phyloP scores from a whole-genome alignment of 1,140 invertebrate species.

The Drosophila neocordata region DNA sequence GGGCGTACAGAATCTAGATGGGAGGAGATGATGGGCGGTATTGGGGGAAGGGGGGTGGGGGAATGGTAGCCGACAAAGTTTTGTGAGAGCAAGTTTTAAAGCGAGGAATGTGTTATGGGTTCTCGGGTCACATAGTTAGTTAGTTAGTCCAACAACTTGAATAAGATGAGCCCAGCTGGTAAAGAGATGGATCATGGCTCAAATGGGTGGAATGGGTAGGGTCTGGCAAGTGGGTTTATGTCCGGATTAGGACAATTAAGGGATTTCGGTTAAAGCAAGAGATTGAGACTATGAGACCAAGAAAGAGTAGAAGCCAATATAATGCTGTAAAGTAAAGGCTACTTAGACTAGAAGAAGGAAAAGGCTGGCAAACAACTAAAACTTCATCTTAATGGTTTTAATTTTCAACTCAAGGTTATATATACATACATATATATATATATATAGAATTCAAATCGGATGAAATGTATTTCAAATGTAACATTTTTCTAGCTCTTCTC shows the following conservation, averaged over 20 bases:
- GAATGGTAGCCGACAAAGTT: conserved; percentile 47
- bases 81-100: conserved; percentile 66
- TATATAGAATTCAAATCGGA: too few relatives aligned
- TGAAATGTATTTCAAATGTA: too few relatives aligned
- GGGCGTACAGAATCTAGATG: too few relatives aligned
- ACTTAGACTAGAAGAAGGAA: too few relatives aligned
- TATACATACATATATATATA: neutral
- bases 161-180: conserved; percentile 2
- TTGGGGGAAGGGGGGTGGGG: neutral
- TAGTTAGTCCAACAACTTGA: conserved; percentile 60
- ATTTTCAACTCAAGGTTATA: too few relatives aligned
- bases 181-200: neutral
- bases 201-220: too few relatives aligned
- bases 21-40: neutral
- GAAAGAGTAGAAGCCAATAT: neutral
- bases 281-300: neutral
- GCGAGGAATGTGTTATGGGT: conserved; percentile 78
- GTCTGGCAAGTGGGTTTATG: neutral
- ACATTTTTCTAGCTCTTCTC: neutral
- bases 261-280: conserved; percentile 12
- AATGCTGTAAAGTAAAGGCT: neutral
- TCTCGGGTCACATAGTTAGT: conserved; percentile 73
- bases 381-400: too few relatives aligned
- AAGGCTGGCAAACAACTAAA: too few relatives aligned
- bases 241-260: conserved; percentile 12